Evolutionary conservation across 2,797 vertebrate genomes (phyloP), one percentile per base, ranked within the genome.

Genomic region (Trematomus bernacchii): DNA sequence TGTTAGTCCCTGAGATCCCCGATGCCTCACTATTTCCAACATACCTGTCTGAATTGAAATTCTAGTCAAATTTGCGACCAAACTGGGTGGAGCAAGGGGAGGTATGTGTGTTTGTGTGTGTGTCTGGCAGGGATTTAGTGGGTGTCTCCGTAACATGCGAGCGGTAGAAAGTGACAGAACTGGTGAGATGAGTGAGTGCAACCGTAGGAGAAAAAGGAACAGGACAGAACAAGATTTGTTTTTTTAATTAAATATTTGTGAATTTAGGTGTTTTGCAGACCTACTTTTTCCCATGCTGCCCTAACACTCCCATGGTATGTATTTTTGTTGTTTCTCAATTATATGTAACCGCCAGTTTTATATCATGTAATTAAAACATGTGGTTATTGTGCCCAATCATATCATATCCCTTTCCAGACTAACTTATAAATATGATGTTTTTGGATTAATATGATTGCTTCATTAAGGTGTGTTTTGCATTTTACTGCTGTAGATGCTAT

Each of bases 161-260:
- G 55, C 6, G 8, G 3, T 21, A 71, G 15, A 66, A 77, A 76
- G 67, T 71, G 67, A 78, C 54, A 75, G 44, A 86, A 74, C 72
- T 47, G 65, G 65, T 86, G 59, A 1, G 63, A 73, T 80, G 55
- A 68, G 59, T 70, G 43, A 15, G 15, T 47, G 12, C 40, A n/a
- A 66, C 46, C n/a, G 37, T 30, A 30, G 50, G 13, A 23, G 6
- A 27, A 55, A 48, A 15, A 51, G 23, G 3, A 46, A 66, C 37
- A 30, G 43, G 44, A 63, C 57, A 42, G 14, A 54, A 16, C 42
- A 71, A 68, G 44, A 71, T 47, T 40, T 69, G 47, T 43, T 59
- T 21, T n/a, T 27, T 3, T 4, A 60, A 23, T 50, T 13, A 40
- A 43, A 46, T 13, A 27, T 4, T 79, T 37, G 33, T 37, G 33